Percentiles rank a stretch among this genome's conserved stretches.
Conservation (phyloP, 2,888 invertebrate species). For the Drosophila lutescens region DNA sequence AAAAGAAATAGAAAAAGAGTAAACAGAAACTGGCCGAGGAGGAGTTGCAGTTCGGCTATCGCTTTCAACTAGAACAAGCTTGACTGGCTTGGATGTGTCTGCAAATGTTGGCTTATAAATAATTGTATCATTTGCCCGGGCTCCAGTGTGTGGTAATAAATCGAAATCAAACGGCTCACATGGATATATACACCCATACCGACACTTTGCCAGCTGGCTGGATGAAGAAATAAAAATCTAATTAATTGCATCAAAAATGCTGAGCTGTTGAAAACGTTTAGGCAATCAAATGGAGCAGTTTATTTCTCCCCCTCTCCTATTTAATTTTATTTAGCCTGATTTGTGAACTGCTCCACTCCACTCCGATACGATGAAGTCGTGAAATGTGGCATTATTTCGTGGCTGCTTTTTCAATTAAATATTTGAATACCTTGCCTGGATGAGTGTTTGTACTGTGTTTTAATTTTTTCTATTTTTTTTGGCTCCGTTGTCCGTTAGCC, state of each 20-base stretch:
- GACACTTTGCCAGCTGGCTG: conserved; percentile 27
- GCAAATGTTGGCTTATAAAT: conserved; percentile 51
- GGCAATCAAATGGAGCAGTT: conserved; percentile 72
- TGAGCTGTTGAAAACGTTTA: conserved; percentile 72
- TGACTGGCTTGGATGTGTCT: conserved; percentile 63
- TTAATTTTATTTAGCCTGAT: conserved; percentile 40
- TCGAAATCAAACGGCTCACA: conserved; percentile 69
- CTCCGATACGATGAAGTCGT: conserved; percentile 45
- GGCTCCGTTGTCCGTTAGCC: conserved; percentile 13
- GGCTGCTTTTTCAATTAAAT: conserved; percentile 60
- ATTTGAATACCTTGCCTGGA: conserved; percentile 58
- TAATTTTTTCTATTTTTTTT: conserved; percentile 13
- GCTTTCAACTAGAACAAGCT: conserved; percentile 78
- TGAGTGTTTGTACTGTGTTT: conserved; percentile 36
- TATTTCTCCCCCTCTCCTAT: conserved; percentile 21
- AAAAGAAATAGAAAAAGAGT: conserved; percentile 6
- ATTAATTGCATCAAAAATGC: conserved; percentile 74
- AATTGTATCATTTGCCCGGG: conserved; percentile 72
- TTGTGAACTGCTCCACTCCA: conserved; percentile 28
- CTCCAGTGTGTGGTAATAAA: conserved; percentile 76
- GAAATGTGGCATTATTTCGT: conserved; percentile 54
- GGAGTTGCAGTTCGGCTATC: conserved; percentile 57
- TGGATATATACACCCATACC: conserved; percentile 3
- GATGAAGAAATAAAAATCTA: conserved; percentile 78
- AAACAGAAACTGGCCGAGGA: conserved; percentile 20